Conservation (phyloP, 2,797 vertebrate genomes). For the Clarias laeviceps region DNA sequence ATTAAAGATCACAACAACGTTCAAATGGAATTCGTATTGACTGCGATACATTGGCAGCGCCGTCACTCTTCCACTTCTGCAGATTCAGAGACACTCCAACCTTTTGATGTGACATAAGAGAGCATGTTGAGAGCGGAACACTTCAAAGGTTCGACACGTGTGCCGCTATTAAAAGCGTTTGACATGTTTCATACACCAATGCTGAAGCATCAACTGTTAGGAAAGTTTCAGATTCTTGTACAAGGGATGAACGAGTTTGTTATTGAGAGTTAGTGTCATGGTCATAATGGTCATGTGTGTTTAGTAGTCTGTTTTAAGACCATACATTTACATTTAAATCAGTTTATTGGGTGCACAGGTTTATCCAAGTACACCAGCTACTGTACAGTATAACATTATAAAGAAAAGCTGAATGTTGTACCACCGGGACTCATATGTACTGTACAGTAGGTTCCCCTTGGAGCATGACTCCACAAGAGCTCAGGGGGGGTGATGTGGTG, state of each 20-base stretch:
- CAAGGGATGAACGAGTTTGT: not conserved
- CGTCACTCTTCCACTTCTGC: conserved; percentile 2
- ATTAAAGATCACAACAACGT: conserved; percentile 12
- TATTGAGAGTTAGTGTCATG: not conserved
- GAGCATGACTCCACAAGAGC: too few relatives aligned
- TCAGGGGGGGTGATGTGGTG: too few relatives aligned
- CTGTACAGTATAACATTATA: too few relatives aligned
- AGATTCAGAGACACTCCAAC: conserved; percentile 7
- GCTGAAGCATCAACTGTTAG: not conserved
- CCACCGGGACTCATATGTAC: too few relatives aligned
- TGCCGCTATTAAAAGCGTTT: not conserved
- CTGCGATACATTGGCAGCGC: not conserved
- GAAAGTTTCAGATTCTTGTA: not conserved
- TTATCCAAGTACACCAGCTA: not conserved
- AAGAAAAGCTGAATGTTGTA: too few relatives aligned
- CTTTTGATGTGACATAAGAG: conserved; percentile 31
- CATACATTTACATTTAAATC: not conserved
- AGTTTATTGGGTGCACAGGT: not conserved
- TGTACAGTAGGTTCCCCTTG: too few relatives aligned
- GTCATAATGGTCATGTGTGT: not conserved
- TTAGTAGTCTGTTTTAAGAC: not conserved
- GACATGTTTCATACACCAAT: not conserved
- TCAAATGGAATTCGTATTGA: conserved; percentile 20
- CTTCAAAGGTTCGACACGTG: conserved; percentile 19
- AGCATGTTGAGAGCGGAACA: conserved; percentile 9